Evolutionary conservation across 1,140 invertebrate genomes (phyloP).

Genomic region (Drosophila truncata): DNA sequence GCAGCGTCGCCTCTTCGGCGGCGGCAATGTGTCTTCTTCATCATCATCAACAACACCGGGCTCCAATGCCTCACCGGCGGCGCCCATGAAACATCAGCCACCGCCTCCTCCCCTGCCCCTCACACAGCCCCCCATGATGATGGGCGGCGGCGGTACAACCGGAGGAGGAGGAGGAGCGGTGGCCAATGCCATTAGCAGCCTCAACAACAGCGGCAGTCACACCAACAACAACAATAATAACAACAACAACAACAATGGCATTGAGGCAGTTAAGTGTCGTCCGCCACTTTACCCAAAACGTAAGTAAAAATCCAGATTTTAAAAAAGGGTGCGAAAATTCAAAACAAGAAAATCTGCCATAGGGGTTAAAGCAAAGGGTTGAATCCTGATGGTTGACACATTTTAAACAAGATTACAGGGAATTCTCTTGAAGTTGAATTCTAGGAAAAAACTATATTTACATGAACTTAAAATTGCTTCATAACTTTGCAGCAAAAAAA

Average conservation of each 20-base stretch:
- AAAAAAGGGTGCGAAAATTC: constrained; percentile 8
- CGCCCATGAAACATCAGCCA: constrained; percentile 64
- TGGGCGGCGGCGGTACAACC: constrained; percentile 12
- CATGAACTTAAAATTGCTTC: too few relatives aligned
- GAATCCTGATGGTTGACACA: not conserved
- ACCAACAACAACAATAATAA: constrained; percentile 2
- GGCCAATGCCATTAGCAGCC: constrained; percentile 56
- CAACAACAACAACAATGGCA: constrained; percentile 13
- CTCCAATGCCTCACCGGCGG: constrained; percentile 14
- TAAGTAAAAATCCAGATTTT: constrained; percentile 50
- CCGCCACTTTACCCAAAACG: constrained; percentile 73
- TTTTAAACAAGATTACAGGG: not conserved
- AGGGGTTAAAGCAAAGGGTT: not conserved
- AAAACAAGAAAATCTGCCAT: not conserved
- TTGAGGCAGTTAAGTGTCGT: constrained; percentile 54
- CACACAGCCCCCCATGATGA: constrained; percentile 54
- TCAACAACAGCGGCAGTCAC: constrained; percentile 40
- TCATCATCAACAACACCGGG: constrained; percentile 5
- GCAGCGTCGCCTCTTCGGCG: constrained; percentile 71
- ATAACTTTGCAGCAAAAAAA: too few relatives aligned
- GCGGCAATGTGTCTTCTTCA: constrained; percentile 54
- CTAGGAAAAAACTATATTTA: not conserved
- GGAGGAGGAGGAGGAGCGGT: constrained; percentile 24
- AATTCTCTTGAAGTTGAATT: not conserved
- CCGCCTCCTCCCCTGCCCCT: constrained; percentile 57